These are phyloP conservation scores for Vulpes ferrilata DNA, from an alignment of 2,113 vertebrate species.

Conservation along the genomic window DNA sequence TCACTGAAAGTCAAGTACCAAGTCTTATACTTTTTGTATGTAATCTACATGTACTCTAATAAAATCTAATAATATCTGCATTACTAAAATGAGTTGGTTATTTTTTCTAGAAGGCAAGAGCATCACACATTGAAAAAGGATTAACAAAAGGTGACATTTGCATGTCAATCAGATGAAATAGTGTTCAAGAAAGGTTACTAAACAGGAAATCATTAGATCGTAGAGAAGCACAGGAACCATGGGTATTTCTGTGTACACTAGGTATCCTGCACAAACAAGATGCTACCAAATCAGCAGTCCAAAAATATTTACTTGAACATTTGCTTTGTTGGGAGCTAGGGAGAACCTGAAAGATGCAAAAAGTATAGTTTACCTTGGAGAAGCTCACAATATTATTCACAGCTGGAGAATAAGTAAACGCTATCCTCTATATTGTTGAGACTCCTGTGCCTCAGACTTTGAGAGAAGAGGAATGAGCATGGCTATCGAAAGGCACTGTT, in stretches of 20 bases:
- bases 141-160: constrained; percentile 40
- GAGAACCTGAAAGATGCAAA: constrained; percentile 46
- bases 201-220: background rate
- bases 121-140: background rate
- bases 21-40: background rate
- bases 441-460: background rate
- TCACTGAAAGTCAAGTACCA: background rate
- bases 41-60: background rate
- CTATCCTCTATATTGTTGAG: background rate
- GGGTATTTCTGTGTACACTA: background rate
- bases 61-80: constrained; percentile 4
- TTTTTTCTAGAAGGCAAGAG: constrained; percentile 5
- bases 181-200: constrained; percentile 29
- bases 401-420: background rate
- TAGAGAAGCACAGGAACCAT: background rate
- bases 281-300: background rate
- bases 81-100: background rate
- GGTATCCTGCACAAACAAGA: background rate
- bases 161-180: background rate
- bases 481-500: background rate
- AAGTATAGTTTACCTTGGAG: background rate
- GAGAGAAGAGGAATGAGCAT: background rate
- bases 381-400: background rate
- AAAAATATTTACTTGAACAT: constrained; percentile 45
- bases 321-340: background rate